Percentiles rank a stretch among this genome's conserved stretches.
These are phyloP conservation scores for Circaetus cinerascens DNA, from an alignment of 2,113 vertebrate genomes.

Conservation along the genomic window DNA sequence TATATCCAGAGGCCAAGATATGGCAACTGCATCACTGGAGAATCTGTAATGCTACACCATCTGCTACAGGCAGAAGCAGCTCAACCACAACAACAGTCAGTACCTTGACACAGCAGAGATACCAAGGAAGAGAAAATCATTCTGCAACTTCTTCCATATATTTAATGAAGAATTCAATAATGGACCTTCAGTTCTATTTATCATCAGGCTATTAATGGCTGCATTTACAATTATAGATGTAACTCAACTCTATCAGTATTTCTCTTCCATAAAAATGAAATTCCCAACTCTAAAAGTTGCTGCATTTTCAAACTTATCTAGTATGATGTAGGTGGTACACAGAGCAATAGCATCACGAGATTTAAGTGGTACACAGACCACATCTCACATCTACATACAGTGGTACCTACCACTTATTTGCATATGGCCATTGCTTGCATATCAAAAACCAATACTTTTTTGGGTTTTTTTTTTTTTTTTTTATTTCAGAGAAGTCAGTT, in stretches of 20 bases:
- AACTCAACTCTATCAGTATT: neutral
- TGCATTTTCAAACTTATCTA: neutral
- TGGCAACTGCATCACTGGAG: neutral
- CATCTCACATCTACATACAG: neutral
- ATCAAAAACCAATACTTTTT: neutral
- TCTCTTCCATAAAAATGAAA: neutral
- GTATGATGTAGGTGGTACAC: neutral
- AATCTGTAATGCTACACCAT: neutral
- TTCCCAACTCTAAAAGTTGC: neutral
- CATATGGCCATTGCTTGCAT: fast-evolving
- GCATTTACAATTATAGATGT: neutral
- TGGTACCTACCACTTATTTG: neutral
- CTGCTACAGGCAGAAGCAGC: neutral
- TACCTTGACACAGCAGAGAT: neutral
- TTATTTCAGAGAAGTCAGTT: neutral
- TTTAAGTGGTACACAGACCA: neutral
- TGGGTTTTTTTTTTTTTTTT: neutral
- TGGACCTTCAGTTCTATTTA: neutral
- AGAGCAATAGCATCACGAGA: neutral
- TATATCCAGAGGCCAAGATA: neutral
- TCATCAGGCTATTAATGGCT: neutral
- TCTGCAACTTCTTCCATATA: neutral
- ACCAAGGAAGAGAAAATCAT: neutral
- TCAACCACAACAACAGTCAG: neutral
- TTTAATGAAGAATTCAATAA: neutral